Percentiles rank a stretch among this genome's conserved stretches.
These are phyloP conservation scores for Odontomachus brunneus DNA, from an alignment of 1,140 invertebrate species.

Conservation along the genomic window DNA sequence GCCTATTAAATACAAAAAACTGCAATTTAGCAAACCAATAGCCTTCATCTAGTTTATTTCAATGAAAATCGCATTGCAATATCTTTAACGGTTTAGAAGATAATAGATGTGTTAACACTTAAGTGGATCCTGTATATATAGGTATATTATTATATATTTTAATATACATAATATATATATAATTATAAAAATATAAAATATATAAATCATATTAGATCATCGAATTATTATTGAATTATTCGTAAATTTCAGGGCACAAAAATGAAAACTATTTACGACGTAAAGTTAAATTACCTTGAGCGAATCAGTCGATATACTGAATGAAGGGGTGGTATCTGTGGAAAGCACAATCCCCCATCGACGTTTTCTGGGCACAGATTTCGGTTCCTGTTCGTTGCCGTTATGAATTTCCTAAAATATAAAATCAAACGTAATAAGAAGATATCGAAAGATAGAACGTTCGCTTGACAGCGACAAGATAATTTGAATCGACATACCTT, in stretches of 20 bases:
- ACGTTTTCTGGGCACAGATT: conserved; percentile 81
- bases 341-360: conserved; percentile 83
- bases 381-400: conserved; percentile 76
- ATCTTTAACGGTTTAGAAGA: too few relatives aligned
- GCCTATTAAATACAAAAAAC: too few relatives aligned
- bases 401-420: conserved; percentile 80
- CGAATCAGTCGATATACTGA: conserved; percentile 85
- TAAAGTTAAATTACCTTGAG: conserved; percentile 81
- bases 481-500: conserved; percentile 68
- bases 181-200: too few relatives aligned
- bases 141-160: too few relatives aligned
- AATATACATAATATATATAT: too few relatives aligned
- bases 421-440: conserved; percentile 31
- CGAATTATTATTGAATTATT: too few relatives aligned
- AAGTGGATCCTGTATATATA: too few relatives aligned
- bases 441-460: conserved; percentile 1
- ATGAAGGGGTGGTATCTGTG: conserved; percentile 80
- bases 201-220: too few relatives aligned
- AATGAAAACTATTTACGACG: background rate
- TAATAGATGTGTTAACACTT: too few relatives aligned
- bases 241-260: conserved; percentile 7
- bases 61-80: too few relatives aligned
- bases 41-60: too few relatives aligned
- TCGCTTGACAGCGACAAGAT: background rate
- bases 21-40: too few relatives aligned